Base-by-base conservation (phyloP, 2,888 invertebrate genomes). In the Pteria penguin region DNA sequence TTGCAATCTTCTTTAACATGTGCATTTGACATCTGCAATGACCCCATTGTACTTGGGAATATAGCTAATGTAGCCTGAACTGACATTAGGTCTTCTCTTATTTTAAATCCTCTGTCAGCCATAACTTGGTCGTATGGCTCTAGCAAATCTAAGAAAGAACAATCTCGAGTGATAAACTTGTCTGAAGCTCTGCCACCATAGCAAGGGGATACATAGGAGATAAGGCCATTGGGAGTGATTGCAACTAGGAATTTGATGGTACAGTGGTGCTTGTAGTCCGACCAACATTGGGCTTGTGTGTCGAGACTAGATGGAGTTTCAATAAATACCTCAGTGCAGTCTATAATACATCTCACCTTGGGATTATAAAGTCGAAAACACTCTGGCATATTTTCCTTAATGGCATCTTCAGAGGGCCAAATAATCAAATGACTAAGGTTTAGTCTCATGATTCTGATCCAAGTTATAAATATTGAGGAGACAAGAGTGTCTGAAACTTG, bases 21-120 rank as follows among this genome's bases (percentile, higher is more conserved):
- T n/a, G n/a, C n/a, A n/a, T n/a, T n/a, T n/a, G n/a, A n/a, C n/a
- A n/a, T n/a, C n/a, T n/a, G n/a, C n/a, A n/a, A n/a, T n/a, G n/a
- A n/a, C n/a, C n/a, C n/a, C n/a, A n/a, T n/a, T n/a, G n/a, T n/a
- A n/a, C n/a, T n/a, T n/a, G n/a, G n/a, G n/a, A n/a, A n/a, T n/a
- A n/a, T n/a, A n/a, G n/a, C n/a, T n/a, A n/a, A n/a, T n/a, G n/a
- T n/a, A n/a, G n/a, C n/a, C n/a, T n/a, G n/a, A n/a, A n/a, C n/a
- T n/a, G n/a, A n/a, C n/a, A n/a, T n/a, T n/a, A n/a, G n/a, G n/a
- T n/a, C n/a, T n/a, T n/a, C n/a, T n/a, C 54, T 14, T 1, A 67
- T 27, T 5, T n/a, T 55, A n/a, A 67, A 67, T 22, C 67, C 66
- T 14, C 66, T 66, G 52, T 52, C 66, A 14, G 66, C 66, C 52